These are phyloP conservation scores for Orthonyx spaldingii DNA, from an alignment of 2,113 vertebrate genomes.

Conservation along the genomic window DNA sequence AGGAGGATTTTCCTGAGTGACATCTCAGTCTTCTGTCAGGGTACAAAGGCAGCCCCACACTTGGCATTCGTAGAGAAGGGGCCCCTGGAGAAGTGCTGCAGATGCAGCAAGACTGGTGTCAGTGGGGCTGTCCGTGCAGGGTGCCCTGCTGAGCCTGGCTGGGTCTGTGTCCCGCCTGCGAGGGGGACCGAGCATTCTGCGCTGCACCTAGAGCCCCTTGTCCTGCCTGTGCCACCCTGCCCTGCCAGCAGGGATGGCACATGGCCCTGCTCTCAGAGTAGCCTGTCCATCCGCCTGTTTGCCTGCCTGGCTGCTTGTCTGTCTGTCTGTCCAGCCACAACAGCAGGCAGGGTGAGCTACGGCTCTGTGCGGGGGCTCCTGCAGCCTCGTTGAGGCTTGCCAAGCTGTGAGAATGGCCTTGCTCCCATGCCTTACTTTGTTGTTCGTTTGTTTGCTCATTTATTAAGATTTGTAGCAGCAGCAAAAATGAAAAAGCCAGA, in stretches of 20 bases:
- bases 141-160: fast-evolving
- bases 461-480: not conserved
- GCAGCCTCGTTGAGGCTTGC: fast-evolving
- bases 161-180: not conserved
- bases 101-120: not conserved
- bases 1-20: not conserved
- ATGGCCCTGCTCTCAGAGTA: not conserved
- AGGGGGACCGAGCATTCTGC: too few relatives aligned
- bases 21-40: not conserved
- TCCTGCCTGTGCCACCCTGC: not conserved
- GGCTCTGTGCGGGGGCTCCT: fast-evolving
- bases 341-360: fast-evolving
- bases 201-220: not conserved
- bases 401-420: not conserved
- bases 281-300: not conserved
- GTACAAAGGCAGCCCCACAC: not conserved
- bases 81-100: not conserved
- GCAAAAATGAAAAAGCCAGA: not conserved
- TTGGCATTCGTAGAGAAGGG: not conserved
- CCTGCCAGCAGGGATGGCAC: not conserved
- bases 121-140: not conserved
- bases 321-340: not conserved
- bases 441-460: not conserved
- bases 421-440: not conserved
- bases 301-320: not conserved